A percentile compares a stretch with the other conserved stretches of the same genome.
Evolutionary conservation across 2,888 invertebrate genomes (phyloP).

Genomic region (Dryomyza anilis): DNA sequence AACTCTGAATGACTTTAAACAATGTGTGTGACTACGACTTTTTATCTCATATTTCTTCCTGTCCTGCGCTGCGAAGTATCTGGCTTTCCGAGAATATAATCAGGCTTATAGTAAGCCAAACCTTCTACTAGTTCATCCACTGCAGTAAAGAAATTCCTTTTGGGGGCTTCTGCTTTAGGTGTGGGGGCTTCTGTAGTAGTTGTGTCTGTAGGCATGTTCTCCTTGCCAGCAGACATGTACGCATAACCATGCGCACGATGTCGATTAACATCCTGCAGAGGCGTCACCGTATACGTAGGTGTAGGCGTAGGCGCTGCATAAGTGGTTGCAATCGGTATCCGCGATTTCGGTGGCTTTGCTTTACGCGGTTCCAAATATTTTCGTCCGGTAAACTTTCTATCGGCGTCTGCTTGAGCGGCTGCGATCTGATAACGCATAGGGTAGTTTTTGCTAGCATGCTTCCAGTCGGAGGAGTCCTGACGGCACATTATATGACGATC

Average conservation of each 20-base stretch:
- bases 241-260: not conserved
- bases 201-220: not conserved
- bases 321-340: not conserved
- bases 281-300: no score
- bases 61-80: not conserved
- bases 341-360: not conserved
- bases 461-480: slow-evolving; percentile 2
- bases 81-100: slow-evolving; percentile 15
- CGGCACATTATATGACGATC: not conserved
- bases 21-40: no score
- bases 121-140: not conserved
- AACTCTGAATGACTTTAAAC: no score
- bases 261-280: not conserved
- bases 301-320: not conserved
- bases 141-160: not conserved
- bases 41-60: not conserved
- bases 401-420: not conserved
- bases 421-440: slow-evolving; percentile 7
- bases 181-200: not conserved
- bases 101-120: not conserved
- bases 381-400: not conserved
- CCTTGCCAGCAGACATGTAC: not conserved
- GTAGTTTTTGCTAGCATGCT: slow-evolving; percentile 2
- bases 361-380: not conserved
- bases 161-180: not conserved